Evolutionary conservation across 2,797 vertebrate genomes (phyloP).

Genomic region (Pangasius macronema): DNA sequence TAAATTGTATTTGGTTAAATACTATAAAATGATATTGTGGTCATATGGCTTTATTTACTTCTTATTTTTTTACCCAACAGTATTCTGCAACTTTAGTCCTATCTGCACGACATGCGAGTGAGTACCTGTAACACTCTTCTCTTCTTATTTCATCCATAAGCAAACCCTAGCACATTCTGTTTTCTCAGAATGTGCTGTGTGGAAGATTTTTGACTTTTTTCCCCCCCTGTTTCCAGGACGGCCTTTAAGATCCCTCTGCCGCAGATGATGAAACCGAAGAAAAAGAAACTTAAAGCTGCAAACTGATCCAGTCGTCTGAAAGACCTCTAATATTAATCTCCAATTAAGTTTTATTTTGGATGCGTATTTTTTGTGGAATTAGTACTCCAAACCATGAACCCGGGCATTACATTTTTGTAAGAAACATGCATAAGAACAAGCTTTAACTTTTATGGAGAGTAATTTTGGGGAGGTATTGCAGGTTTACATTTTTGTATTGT

Average conservation of each 20-base stretch:
- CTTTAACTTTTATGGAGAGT: background rate
- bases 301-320: slow-evolving; percentile 56
- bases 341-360: background rate
- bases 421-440: background rate
- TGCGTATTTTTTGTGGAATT: background rate
- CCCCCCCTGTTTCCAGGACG: slow-evolving; percentile 76
- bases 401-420: background rate
- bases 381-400: background rate
- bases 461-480: background rate
- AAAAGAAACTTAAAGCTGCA: slow-evolving; percentile 88
- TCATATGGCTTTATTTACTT: background rate
- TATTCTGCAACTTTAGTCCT: slow-evolving; percentile 98
- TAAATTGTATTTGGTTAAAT: background rate
- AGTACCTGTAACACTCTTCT: slow-evolving; percentile 67
- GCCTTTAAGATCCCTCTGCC: slow-evolving; percentile 97
- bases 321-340: slow-evolving; percentile 1
- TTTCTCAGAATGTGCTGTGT: background rate
- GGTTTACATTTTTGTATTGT: slow-evolving; percentile 35
- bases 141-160: background rate
- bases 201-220: background rate
- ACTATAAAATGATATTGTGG: background rate
- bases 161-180: background rate
- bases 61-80: slow-evolving; percentile 64
- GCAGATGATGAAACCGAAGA: slow-evolving; percentile 94
- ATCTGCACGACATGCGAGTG: slow-evolving; percentile 99